phyloP scores from a whole-genome alignment of 2,888 invertebrate species.

The Cosmia trapezina region DNA sequence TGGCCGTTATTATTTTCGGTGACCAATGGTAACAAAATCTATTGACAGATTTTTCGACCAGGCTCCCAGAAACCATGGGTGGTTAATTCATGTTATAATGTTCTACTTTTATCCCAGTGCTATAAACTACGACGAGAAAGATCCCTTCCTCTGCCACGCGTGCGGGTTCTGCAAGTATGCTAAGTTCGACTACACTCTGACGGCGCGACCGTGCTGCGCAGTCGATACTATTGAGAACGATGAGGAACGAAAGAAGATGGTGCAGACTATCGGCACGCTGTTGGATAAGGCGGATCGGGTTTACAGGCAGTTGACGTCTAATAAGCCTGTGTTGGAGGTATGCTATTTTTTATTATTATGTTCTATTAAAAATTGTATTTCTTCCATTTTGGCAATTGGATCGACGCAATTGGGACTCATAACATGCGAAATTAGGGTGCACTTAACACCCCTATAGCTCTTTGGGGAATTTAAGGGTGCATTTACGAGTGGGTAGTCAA shows the following conservation, averaged over 20 bases:
- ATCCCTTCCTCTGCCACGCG: constrained; percentile 99
- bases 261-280: constrained; percentile 96
- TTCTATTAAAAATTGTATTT: too few species aligned
- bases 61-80: too few species aligned
- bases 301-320: constrained; percentile 96
- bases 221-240: constrained; percentile 99
- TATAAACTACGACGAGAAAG: constrained; percentile 99
- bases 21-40: too few species aligned
- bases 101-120: constrained; percentile 90
- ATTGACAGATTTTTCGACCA: too few species aligned
- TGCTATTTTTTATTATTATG: too few species aligned
- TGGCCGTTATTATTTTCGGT: too few species aligned
- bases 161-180: constrained; percentile 99
- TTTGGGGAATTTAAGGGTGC: too few species aligned
- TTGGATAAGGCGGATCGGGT: constrained; percentile 98
- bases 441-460: too few species aligned
- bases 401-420: too few species aligned
- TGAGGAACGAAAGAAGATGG: constrained; percentile 98
- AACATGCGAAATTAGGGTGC: too few species aligned
- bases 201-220: constrained; percentile 97
- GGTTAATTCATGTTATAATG: not conserved
- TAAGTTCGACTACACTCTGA: constrained; percentile 98
- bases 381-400: too few species aligned
- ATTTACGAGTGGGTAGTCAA: too few species aligned
- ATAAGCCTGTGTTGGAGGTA: constrained; percentile 96